A percentile compares a stretch with the other conserved stretches of the same genome.
Conservation (phyloP, 2,797 vertebrate genomes). For the Danio choprae region DNA sequence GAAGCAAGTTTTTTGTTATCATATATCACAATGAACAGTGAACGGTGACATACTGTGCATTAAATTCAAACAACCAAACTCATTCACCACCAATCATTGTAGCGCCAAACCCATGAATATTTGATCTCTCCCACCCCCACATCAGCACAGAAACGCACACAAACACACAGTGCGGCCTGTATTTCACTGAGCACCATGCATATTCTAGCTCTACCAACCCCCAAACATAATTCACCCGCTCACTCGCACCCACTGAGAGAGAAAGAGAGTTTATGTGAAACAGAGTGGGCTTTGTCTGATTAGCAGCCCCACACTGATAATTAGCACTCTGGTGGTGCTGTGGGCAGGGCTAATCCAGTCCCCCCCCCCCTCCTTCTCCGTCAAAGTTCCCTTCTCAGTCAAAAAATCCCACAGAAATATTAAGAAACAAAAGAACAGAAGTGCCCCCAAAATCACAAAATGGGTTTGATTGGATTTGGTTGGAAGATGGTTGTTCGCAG, state of each 20-base stretch:
- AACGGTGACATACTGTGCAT: not conserved
- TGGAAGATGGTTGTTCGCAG: constrained; percentile 35
- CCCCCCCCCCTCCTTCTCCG: too few species aligned
- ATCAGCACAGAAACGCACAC: constrained; percentile 32
- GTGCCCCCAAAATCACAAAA: constrained; percentile 43
- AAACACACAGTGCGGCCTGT: constrained; percentile 43
- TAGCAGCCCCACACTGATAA: constrained; percentile 59
- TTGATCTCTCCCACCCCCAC: constrained; percentile 32
- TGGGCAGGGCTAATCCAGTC: constrained; percentile 57
- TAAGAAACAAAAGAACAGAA: constrained; percentile 34
- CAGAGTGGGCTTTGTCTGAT: constrained; percentile 64
- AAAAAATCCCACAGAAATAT: constrained; percentile 35
- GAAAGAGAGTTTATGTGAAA: constrained; percentile 56
- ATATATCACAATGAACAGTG: too few species aligned
- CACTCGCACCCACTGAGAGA: not conserved
- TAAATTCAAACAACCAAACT: constrained; percentile 27
- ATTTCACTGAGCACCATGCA: constrained; percentile 53
- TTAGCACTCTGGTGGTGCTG: constrained; percentile 66
- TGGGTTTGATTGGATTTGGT: constrained; percentile 42
- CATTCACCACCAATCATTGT: constrained; percentile 23
- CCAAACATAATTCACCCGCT: constrained; percentile 40
- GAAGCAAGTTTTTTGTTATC: not conserved
- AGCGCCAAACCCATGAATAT: constrained; percentile 24
- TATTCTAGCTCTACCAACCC: constrained; percentile 54
- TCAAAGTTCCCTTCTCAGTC: constrained; percentile 41